Percentiles rank a stretch among this genome's conserved stretches.
These are phyloP conservation scores for Apamea monoglypha DNA, from an alignment of 2,888 invertebrate genomes.

Conservation along the genomic window DNA sequence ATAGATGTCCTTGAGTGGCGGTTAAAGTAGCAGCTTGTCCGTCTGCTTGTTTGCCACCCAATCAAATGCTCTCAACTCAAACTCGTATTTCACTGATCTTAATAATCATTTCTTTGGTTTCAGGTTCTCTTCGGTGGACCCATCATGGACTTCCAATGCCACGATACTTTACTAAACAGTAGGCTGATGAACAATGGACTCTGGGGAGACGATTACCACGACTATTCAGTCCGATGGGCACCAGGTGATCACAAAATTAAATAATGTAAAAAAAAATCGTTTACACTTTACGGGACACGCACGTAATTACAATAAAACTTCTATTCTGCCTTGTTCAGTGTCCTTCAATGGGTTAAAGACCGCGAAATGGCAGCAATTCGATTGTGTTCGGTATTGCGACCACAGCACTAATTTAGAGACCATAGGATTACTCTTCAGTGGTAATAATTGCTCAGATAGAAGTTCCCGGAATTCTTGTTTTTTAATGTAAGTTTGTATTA, in stretches of 20 bases:
- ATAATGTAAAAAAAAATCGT: not conserved
- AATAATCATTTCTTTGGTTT: not conserved
- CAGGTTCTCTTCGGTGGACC: slow-evolving; percentile 89
- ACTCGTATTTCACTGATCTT: not conserved
- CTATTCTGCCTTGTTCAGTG: too few species aligned
- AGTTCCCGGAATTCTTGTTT: not conserved
- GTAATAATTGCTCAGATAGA: not conserved
- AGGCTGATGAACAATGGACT: slow-evolving; percentile 67
- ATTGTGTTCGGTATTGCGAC: not conserved
- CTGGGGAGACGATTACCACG: slow-evolving; percentile 91
- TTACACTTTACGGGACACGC: too few species aligned
- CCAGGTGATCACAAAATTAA: slow-evolving; percentile 81
- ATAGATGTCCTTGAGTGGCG: not conserved
- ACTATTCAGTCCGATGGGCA: slow-evolving; percentile 92
- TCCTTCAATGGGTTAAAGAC: not conserved
- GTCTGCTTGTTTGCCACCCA: not conserved
- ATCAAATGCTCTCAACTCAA: not conserved
- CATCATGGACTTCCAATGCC: slow-evolving; percentile 80
- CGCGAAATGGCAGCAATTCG: not conserved
- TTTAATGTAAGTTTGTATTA: not conserved
- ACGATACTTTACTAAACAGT: slow-evolving; percentile 75
- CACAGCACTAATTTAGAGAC: not conserved
- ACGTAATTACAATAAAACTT: too few species aligned
- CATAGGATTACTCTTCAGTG: not conserved
- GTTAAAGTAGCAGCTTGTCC: not conserved